Conservation (phyloP, 2,888 invertebrate species). For the Hypercompe scribonia region DNA sequence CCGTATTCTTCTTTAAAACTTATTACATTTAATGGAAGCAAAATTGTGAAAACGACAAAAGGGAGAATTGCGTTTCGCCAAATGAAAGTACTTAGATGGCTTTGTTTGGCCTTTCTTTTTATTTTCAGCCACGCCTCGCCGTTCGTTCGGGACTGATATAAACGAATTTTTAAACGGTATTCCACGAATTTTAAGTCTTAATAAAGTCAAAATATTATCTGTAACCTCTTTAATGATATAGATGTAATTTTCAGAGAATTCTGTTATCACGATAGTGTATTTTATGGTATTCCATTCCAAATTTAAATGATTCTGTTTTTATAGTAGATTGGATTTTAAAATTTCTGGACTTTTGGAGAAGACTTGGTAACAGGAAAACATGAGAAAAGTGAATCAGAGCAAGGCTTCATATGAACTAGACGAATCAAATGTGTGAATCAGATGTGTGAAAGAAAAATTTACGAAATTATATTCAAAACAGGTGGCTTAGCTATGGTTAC, state of each 20-base stretch:
- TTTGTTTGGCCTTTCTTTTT: conserved; percentile 27
- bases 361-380: no score
- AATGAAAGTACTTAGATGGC: conserved; percentile 29
- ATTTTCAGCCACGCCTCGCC: conserved; percentile 26
- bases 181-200: conserved; percentile 24
- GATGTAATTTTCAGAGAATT: neutral
- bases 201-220: conserved; percentile 8
- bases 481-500: no score
- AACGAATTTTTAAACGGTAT: conserved; percentile 19
- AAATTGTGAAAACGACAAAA: conserved; percentile 17
- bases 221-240: conserved; percentile 6
- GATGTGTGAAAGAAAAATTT: no score
- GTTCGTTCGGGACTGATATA: conserved; percentile 18
- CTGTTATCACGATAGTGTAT: neutral
- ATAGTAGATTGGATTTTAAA: neutral
- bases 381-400: no score
- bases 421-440: no score
- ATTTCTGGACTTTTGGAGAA: neutral
- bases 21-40: conserved; percentile 27
- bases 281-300: neutral
- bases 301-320: no score
- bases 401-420: no score
- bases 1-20: conserved; percentile 18
- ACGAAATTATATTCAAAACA: no score
- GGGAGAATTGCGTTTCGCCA: conserved; percentile 20